Evolutionary conservation across 2,113 vertebrate species (phyloP).

Genomic region (Hydrolagus affinis): DNA sequence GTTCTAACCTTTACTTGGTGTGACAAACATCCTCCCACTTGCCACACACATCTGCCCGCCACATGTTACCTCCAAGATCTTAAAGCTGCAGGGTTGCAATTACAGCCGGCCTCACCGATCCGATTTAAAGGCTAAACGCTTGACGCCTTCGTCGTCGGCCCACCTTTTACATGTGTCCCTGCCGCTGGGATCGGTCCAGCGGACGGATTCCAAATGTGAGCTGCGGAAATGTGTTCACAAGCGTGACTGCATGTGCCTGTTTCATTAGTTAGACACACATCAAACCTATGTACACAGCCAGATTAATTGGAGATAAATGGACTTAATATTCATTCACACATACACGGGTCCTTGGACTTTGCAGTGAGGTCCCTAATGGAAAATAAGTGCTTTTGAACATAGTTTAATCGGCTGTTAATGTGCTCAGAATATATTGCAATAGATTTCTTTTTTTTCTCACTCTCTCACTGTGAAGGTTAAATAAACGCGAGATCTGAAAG

Average conservation of each 20-base stretch:
- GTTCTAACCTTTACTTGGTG: too few relatives aligned
- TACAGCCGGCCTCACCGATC: too few relatives aligned
- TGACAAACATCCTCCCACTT: too few relatives aligned
- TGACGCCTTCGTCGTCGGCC: too few relatives aligned
- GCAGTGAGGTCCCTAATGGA: background rate
- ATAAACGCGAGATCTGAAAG: background rate
- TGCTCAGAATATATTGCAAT: background rate
- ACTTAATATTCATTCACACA: background rate
- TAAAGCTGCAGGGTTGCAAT: too few relatives aligned
- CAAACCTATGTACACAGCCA: background rate
- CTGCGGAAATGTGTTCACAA: background rate
- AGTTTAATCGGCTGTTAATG: background rate
- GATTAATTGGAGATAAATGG: conserved; percentile 11
- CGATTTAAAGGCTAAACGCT: too few relatives aligned
- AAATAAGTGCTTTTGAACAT: background rate
- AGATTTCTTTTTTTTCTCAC: background rate
- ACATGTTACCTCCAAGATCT: too few relatives aligned
- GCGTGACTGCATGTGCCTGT: background rate
- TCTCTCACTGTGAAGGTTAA: background rate
- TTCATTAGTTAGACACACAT: background rate
- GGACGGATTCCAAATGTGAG: background rate
- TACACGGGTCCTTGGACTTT: background rate
- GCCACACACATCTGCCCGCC: too few relatives aligned
- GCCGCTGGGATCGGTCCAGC: background rate
- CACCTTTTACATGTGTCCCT: too few relatives aligned